Percentiles rank a stretch among this genome's conserved stretches.
Conservation (phyloP, 2,797 vertebrate genomes). For the Galaxias olidus region DNA sequence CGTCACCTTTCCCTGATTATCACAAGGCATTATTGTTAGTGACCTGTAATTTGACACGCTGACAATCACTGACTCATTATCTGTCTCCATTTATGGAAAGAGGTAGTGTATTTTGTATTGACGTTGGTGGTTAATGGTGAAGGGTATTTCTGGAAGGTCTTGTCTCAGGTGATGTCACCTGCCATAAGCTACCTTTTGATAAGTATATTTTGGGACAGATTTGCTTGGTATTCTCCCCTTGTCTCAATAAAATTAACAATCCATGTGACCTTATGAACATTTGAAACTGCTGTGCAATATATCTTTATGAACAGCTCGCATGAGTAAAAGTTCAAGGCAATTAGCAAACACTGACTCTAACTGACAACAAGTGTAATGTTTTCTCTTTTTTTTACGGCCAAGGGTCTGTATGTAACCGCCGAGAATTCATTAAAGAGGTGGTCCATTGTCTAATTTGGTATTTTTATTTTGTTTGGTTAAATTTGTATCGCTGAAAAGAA, state of each 20-base stretch:
- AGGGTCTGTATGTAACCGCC: not conserved
- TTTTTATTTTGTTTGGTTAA: conserved; percentile 16
- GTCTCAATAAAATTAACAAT: conserved; percentile 31
- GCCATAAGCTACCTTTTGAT: conserved; percentile 33
- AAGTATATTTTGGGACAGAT: conserved; percentile 39
- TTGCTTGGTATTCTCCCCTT: not conserved
- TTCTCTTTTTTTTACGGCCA: not conserved
- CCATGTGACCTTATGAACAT: conserved; percentile 43
- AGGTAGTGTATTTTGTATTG: not conserved
- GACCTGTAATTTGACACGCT: conserved; percentile 10
- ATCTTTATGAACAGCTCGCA: not conserved
- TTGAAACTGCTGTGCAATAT: conserved; percentile 32
- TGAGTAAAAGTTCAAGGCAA: conserved; percentile 36
- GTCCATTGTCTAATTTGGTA: conserved; percentile 7
- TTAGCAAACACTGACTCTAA: conserved; percentile 5
- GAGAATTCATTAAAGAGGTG: not conserved
- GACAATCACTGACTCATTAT: conserved; percentile 27
- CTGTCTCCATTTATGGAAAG: not conserved
- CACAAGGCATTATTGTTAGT: conserved; percentile 23
- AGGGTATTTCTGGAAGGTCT: not conserved
- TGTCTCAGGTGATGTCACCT: conserved; percentile 17
- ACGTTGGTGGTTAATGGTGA: not conserved
- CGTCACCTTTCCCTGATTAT: conserved; percentile 22
- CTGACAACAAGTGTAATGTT: too few species aligned
- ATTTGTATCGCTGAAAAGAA: conserved; percentile 10